A percentile compares a stretch with the other conserved stretches of the same genome.
Conservation (phyloP, 2,113 vertebrate species). For the Phycodurus eques region DNA sequence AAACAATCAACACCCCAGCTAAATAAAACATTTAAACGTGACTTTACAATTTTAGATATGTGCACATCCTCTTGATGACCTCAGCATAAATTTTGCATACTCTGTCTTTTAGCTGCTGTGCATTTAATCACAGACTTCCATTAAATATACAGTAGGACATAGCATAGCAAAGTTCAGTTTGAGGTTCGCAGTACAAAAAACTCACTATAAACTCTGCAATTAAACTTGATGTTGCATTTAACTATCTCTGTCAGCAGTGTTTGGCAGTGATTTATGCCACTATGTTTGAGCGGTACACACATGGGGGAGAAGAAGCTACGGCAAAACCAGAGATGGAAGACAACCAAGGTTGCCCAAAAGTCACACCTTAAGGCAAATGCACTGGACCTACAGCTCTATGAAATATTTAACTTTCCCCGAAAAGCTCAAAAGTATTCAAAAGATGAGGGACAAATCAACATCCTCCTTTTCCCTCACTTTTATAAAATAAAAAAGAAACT, state of each 20-base stretch:
- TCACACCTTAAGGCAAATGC: background rate
- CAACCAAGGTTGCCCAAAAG: conserved; percentile 1
- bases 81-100: conserved; percentile 5
- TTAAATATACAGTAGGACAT: conserved; percentile 11
- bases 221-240: conserved; percentile 14
- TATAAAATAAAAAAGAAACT: conserved; percentile 31
- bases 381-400: background rate
- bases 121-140: conserved; percentile 7
- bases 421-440: conserved; percentile 1
- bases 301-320: background rate
- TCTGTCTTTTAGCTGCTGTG: background rate
- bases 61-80: conserved; percentile 6
- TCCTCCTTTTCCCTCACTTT: conserved; percentile 57
- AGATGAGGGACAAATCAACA: background rate
- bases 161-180: conserved; percentile 12
- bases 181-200: conserved; percentile 5
- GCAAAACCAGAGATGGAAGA: background rate
- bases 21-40: background rate
- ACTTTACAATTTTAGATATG: conserved; percentile 2
- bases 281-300: background rate
- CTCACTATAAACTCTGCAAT: conserved; percentile 4
- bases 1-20: conserved; percentile 3
- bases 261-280: conserved; percentile 5
- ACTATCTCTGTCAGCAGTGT: conserved; percentile 12
- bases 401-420: background rate